Conservation (phyloP, 2,888 invertebrate genomes). For the Cetonia aurata region DNA sequence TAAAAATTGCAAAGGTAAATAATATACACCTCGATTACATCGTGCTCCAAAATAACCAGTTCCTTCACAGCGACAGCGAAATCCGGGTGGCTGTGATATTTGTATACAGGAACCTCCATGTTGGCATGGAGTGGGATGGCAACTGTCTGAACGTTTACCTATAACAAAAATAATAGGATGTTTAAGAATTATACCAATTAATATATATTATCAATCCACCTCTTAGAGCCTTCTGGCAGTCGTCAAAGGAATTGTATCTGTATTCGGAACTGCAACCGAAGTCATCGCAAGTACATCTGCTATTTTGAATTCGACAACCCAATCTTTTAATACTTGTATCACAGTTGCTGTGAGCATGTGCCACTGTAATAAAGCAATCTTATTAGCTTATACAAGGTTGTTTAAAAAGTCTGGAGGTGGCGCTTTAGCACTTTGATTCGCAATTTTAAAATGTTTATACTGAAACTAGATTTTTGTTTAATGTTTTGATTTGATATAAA, state of each 20-base stretch:
- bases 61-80: constrained; percentile 78
- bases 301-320: constrained; percentile 76
- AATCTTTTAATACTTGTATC: constrained; percentile 71
- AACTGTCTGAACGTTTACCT: constrained; percentile 73
- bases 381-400: too few species aligned
- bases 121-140: constrained; percentile 75
- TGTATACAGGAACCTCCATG: constrained; percentile 78
- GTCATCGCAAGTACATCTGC: constrained; percentile 74
- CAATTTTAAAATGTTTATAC: too few species aligned
- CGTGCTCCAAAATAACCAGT: constrained; percentile 80
- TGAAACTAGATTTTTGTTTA: too few species aligned
- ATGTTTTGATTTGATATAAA: too few species aligned
- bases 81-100: constrained; percentile 75
- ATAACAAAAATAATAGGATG: constrained; percentile 31
- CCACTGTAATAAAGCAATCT: constrained; percentile 50
- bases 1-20: background rate
- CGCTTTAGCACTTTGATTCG: too few species aligned
- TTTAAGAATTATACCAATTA: background rate
- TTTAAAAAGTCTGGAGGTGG: too few species aligned
- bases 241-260: constrained; percentile 72
- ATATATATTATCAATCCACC: constrained; percentile 66
- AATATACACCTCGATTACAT: constrained; percentile 75
- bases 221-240: constrained; percentile 74
- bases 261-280: constrained; percentile 76
- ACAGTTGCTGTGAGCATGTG: constrained; percentile 65